Conservation (phyloP, 2,797 vertebrate species). For the Chiloscyllium punctatum region DNA sequence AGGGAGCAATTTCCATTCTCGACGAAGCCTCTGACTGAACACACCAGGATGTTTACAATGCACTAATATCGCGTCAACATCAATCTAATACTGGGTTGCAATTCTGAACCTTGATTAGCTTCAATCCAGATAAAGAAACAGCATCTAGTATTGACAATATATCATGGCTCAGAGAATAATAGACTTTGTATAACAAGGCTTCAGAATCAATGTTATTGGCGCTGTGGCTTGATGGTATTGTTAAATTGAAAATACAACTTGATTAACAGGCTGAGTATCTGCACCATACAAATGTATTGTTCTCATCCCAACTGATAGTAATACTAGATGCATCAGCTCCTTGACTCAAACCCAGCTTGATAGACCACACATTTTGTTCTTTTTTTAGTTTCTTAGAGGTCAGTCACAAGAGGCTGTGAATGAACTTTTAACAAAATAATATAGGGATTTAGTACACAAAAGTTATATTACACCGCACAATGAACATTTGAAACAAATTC, state of each 20-base stretch:
- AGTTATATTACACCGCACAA: too few species aligned
- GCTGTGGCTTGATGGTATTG: neutral
- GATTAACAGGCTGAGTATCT: neutral
- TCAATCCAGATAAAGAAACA: neutral
- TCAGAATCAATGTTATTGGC: neutral
- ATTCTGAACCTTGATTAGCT: neutral
- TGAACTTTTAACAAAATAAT: too few species aligned
- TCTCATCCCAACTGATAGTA: neutral
- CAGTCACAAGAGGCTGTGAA: too few species aligned
- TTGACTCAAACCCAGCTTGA: too few species aligned
- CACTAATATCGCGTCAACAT: neutral
- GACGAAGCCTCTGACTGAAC: neutral
- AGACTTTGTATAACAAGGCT: neutral
- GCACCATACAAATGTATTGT: neutral
- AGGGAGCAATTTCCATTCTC: neutral
- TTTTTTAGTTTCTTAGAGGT: too few species aligned
- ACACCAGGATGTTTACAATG: neutral
- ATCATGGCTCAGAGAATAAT: neutral
- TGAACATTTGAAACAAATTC: too few species aligned
- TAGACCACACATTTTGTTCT: too few species aligned
- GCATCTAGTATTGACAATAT: neutral
- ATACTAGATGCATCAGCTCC: too few species aligned
- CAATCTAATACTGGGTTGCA: neutral
- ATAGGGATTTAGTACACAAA: too few species aligned
- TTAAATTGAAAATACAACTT: neutral